A percentile compares a stretch with the other conserved stretches of the same genome.
Conservation (phyloP, 2,888 invertebrate species). For the Platycheirus albimanus region DNA sequence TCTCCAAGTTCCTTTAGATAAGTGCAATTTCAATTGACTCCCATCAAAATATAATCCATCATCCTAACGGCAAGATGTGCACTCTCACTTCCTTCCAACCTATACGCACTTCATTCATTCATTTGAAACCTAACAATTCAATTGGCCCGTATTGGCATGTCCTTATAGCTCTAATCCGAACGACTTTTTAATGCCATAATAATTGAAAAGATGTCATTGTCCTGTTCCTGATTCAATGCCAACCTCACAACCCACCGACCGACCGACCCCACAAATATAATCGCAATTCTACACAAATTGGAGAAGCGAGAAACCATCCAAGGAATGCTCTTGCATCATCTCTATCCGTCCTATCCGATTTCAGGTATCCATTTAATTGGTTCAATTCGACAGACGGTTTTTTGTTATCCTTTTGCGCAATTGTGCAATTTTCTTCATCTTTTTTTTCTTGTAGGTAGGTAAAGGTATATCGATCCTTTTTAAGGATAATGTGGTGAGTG, state of each 20-base stretch:
- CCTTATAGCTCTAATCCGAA: slow-evolving; percentile 56
- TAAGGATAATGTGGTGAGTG: no score
- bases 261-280: slow-evolving; percentile 6
- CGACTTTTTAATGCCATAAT: slow-evolving; percentile 61
- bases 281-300: slow-evolving; percentile 48
- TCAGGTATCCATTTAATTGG: slow-evolving; percentile 71
- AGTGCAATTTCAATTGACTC: no score
- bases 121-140: slow-evolving; percentile 35
- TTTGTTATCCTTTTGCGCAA: slow-evolving; percentile 14
- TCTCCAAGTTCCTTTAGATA: no score
- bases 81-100: no score
- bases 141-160: slow-evolving; percentile 45
- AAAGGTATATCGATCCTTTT: no score
- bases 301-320: slow-evolving; percentile 40
- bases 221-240: not conserved
- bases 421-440: not conserved
- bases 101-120: slow-evolving; percentile 36
- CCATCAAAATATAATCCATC: no score
- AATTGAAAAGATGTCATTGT: slow-evolving; percentile 57
- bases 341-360: slow-evolving; percentile 24
- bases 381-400: slow-evolving; percentile 46
- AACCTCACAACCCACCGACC: not conserved
- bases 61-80: no score
- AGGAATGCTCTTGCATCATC: slow-evolving; percentile 14
- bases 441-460: no score